Base-by-base conservation (phyloP, 2,113 vertebrate genomes). In the Cephalopholis sonnerati region DNA sequence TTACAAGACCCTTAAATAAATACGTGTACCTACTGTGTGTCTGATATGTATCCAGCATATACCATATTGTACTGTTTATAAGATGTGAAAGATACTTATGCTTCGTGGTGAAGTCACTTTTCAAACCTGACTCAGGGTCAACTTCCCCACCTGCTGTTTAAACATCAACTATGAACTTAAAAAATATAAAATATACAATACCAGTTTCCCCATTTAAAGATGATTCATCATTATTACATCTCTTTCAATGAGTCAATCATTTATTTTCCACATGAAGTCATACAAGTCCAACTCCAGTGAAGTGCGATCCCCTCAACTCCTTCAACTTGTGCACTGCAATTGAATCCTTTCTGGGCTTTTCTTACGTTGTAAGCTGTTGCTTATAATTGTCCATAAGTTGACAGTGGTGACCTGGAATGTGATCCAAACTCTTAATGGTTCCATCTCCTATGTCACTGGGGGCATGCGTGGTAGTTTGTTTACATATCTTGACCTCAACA, bases 1-100 rank as follows among this genome's bases (percentile, higher is more conserved):
- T 82, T 82, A 88, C 75, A 87, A 74, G 59, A 77, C 48, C 54
- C 9, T 84, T 55, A 77, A 79, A 78, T 70, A 84, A 88, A 90
- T 82, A 78, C 73, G 80, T 70, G 66, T n/a, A 76, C 66, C 51
- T 73, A 81, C 81, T 78, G 76, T 82, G 83, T 88, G 75, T 59
- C 79, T 88, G 58, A 73, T 84, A 68, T 72, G 32, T 81, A 71
- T 73, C 63, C 62, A 83, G 70, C 54, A 82, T 29, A n/a, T 58
- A 75, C 41, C 66, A 79, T 72, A 68, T 82, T 83, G 62, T 29
- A 51, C 59, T 82, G 77, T 85, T 87, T 85, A 76, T 71, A 54
- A 66, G 39, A 87, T 59, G 46, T 27, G 18, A 27, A 77, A 66
- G 69, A 78, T 81, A 54, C 13, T 39, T 16, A 3, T 13, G 69